Evolutionary conservation across 2,113 vertebrate species (phyloP), one percentile per base, ranked within the genome.

Genomic region (Oplegnathus fasciatus): DNA sequence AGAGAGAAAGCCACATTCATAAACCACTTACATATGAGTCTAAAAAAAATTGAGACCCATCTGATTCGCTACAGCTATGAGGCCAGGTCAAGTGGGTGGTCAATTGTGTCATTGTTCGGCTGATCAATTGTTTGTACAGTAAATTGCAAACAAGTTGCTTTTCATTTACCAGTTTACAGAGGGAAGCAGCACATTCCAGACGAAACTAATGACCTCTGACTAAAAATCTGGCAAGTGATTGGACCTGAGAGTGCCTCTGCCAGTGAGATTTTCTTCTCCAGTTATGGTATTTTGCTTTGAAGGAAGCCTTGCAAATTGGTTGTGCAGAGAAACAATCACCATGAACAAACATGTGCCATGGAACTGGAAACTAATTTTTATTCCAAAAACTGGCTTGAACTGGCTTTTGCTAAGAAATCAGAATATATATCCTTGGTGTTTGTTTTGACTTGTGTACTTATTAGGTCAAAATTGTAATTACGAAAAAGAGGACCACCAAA

Each of bases 81-180:
- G 48, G 84, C 71, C 83, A 83, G 92, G 91, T 94, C 91, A 93
- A 91, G 86, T 76, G 83, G 77, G 82, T 26, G 55, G 85, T 92
- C 83, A 90, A 70, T 91, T 86, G 75, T 71, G 83, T 72, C 82
- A 85, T 84, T 89, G 90, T 91, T 88, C 65, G 30, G 32, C 67
- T 75, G 20, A 24, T 86, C 28, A 69, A 50, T 86, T 88, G 66
- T 86, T 83, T 88, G 76, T 82, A 89, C 73, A 75, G 84, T 87
- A 84, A 89, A 89, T 30, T 74, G 68, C 58, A 90, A 92, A 88
- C 80, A 90, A 81, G 24, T 76, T 73, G 55, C 34, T 84, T 72
- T 82, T 88, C 75, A 80, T 82, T 83, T 83, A 40, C 34, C 71
- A 50, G 28, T 69, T 77, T 75, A 83, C 65, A 85, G 62, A 72